phyloP scores from a whole-genome alignment of 2,113 vertebrate genomes.

The Puffinus mauretanicus region DNA sequence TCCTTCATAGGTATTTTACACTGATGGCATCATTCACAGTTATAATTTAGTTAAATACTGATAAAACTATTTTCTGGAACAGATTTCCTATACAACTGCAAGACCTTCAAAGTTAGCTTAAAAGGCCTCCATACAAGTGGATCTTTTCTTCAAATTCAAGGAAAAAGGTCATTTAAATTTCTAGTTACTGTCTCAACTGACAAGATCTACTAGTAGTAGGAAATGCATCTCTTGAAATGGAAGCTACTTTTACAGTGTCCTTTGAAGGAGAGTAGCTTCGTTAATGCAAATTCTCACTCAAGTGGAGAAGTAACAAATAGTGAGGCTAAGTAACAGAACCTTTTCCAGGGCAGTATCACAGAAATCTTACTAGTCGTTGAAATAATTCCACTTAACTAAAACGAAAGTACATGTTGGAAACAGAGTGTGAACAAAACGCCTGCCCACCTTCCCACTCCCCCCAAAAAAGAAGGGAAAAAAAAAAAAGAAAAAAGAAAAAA shows the following conservation, averaged over 20 bases:
- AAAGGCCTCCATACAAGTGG: neutral
- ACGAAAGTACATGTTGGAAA: neutral
- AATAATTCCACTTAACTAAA: neutral
- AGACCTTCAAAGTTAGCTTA: neutral
- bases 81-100: neutral
- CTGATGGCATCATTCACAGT: neutral
- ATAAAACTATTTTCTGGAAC: neutral
- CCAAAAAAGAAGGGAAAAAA: no score
- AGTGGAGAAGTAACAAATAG: neutral
- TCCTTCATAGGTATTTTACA: neutral
- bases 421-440: neutral
- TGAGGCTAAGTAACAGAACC: neutral
- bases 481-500: no score
- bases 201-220: neutral
- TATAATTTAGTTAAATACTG: neutral
- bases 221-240: neutral
- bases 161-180: neutral
- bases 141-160: neutral
- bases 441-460: neutral
- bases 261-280: neutral
- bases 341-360: neutral
- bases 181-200: neutral
- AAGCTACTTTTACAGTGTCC: neutral
- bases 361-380: neutral
- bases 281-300: neutral